Evolutionary conservation across 2,113 vertebrate genomes (phyloP).

Genomic region (Cichladusa arquata): DNA sequence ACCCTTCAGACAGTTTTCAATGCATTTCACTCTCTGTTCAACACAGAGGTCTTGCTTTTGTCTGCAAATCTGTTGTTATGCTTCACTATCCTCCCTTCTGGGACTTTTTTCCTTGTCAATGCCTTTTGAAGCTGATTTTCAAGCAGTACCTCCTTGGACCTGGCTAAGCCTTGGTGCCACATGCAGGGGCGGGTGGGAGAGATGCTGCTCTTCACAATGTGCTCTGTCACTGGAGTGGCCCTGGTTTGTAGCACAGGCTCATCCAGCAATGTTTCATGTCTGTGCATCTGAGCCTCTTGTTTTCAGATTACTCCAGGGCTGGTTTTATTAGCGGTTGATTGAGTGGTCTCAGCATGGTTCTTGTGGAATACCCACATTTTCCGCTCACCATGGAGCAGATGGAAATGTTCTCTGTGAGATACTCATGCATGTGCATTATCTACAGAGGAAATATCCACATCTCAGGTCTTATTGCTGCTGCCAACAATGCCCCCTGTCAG

Average conservation of each 20-base stretch:
- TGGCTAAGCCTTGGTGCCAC: not conserved
- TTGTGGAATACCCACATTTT: constrained; percentile 29
- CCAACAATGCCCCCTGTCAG: not conserved
- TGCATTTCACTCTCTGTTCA: not conserved
- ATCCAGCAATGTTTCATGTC: not conserved
- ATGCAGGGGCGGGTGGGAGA: not conserved
- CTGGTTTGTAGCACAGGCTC: not conserved
- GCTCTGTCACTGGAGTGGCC: not conserved
- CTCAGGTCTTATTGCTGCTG: not conserved
- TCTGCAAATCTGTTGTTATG: not conserved
- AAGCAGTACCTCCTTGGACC: not conserved
- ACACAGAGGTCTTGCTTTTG: not conserved
- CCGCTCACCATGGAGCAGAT: not conserved
- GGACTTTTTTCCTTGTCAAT: not conserved
- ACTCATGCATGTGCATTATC: constrained; percentile 35
- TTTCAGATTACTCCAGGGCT: not conserved
- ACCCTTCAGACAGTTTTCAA: not conserved
- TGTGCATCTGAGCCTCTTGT: constrained; percentile 3
- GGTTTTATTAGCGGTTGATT: constrained; percentile 29
- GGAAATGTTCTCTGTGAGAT: constrained; percentile 38
- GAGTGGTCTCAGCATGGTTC: constrained; percentile 46
- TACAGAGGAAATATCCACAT: constrained; percentile 16
- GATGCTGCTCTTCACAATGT: not conserved
- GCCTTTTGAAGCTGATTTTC: not conserved
- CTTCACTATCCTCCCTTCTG: not conserved